phyloP scores from a whole-genome alignment of 2,113 vertebrate genomes.

The Pithys albifrons region DNA sequence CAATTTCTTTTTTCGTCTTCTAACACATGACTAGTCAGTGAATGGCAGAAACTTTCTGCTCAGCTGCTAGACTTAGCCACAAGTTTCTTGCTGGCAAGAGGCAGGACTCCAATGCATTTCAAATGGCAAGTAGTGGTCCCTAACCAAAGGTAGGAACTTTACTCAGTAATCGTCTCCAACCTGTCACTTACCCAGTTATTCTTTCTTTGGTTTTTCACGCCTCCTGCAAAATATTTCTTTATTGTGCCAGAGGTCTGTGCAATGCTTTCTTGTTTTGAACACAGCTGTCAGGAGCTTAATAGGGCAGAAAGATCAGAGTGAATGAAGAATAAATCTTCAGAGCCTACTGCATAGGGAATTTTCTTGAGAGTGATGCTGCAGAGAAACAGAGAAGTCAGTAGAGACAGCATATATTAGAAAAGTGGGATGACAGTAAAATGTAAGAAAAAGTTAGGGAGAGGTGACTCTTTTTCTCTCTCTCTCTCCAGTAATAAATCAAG shows the following conservation, averaged over 20 bases:
- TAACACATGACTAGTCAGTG: neutral
- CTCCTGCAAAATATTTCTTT: neutral
- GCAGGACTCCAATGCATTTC: neutral
- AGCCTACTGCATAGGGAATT: neutral
- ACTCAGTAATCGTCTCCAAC: neutral
- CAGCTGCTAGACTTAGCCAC: neutral
- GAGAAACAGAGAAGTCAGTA: neutral
- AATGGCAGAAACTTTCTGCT: neutral
- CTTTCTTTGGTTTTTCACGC: neutral
- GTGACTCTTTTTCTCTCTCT: neutral
- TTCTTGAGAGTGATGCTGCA: neutral
- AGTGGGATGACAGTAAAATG: neutral
- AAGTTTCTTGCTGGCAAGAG: neutral
- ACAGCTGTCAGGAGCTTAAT: neutral
- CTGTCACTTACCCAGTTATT: neutral
- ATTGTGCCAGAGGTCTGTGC: neutral
- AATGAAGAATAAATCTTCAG: neutral
- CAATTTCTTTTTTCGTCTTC: neutral
- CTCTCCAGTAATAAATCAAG: neutral
- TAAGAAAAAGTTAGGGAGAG: neutral
- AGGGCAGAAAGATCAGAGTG: neutral
- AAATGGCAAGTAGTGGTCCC: neutral
- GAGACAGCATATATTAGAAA: neutral
- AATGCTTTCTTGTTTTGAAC: neutral
- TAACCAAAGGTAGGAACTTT: neutral